Base-by-base conservation (phyloP, 1,140 invertebrate species). In the Asobara japonica region DNA sequence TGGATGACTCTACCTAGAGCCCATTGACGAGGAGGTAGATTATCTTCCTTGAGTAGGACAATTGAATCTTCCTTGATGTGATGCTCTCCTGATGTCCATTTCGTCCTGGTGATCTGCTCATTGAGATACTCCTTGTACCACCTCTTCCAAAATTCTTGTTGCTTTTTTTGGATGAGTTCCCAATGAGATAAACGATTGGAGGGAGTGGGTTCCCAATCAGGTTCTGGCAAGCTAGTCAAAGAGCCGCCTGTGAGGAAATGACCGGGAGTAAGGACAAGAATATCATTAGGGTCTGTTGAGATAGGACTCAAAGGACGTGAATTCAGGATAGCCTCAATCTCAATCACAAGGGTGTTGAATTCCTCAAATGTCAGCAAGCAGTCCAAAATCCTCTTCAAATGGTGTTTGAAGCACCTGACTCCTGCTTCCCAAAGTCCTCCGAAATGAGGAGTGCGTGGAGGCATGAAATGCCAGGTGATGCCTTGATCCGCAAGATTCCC, bases 31-130 rank as follows among this genome's bases (percentile, higher is more conserved):
- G 72, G 62, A 10, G 75, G 78, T 22, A 64, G 20, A 36, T 74
- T 74, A 16, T 78, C 73, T 0, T 78, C 74, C 56, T 74, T 75
- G 0, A 79, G 25, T 5, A 79, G 38, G 3, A 78, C 78, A 6
- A 79, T 64, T 8, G 48, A n/a, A 56, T 41, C 62, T 18, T 30
- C 20, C 20, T 13, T 18, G n/a, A 71, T 51, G 31, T 18, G 7
- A n/a, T 31, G 38, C 3, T n/a, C 13, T 51, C n/a, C 22, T 31
- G 41, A 51, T 0, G 13, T 51, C 69, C 67, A 69, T 30, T 60
- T 61, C 11, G 27, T 31, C 11, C 67, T 48, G 4, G 7, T 1
- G 3, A 8, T 60, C 1, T 56, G 16, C 33, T 69, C 67, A 20
- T 48, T 68, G 25, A 68, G 33, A 31, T 68, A 68, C 48, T 68